Evolutionary conservation across 2,113 vertebrate genomes (phyloP).

Genomic region (Uria lomvia): DNA sequence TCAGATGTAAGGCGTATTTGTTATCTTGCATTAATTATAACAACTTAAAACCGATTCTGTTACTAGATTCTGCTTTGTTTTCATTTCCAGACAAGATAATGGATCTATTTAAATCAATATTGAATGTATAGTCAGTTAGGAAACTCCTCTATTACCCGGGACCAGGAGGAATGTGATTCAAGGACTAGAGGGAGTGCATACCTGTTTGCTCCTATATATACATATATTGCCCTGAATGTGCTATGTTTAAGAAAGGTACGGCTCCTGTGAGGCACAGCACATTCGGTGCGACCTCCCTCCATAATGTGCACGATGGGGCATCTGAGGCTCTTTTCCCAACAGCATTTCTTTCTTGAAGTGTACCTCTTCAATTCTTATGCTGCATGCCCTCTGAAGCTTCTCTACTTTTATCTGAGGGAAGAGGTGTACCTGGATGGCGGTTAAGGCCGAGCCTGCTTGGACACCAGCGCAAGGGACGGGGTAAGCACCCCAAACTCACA

Average conservation of each 20-base stretch:
- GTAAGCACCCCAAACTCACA: rapidly evolving
- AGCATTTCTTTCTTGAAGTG: background rate
- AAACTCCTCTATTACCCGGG: rapidly evolving
- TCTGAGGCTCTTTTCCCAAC: background rate
- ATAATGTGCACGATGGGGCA: rapidly evolving
- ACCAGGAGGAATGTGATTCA: background rate
- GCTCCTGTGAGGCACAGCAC: rapidly evolving
- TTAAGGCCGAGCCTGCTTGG: background rate
- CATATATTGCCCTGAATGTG: rapidly evolving
- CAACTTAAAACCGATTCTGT: background rate
- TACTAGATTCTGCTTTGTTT: background rate
- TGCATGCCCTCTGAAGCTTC: rapidly evolving
- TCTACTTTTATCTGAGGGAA: background rate
- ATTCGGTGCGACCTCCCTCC: rapidly evolving
- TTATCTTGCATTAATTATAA: background rate
- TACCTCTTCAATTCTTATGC: rapidly evolving
- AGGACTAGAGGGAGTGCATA: rapidly evolving
- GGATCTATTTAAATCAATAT: background rate
- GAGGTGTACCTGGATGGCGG: rapidly evolving
- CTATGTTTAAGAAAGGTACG: rapidly evolving
- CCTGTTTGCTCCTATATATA: rapidly evolving
- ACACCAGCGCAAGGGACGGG: rapidly evolving
- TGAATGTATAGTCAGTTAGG: background rate
- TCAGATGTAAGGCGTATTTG: background rate
- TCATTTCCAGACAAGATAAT: background rate